phyloP scores from a whole-genome alignment of 1,140 invertebrate species.

The Goniozus legneri region DNA sequence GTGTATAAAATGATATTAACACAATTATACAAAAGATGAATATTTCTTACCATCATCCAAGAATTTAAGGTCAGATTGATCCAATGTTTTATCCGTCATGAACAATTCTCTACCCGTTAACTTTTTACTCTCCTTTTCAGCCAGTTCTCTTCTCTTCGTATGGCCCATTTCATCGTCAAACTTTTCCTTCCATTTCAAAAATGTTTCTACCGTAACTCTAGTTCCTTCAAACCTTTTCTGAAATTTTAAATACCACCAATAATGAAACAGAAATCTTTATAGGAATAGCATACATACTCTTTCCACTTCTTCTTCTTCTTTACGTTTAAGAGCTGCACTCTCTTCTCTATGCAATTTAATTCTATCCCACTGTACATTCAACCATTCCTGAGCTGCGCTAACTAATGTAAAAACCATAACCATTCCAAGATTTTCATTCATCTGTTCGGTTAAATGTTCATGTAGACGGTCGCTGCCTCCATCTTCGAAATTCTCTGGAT shows the following conservation, averaged over 20 bases:
- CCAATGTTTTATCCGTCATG: constrained; percentile 84
- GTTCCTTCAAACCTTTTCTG: constrained; percentile 95
- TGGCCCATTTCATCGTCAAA: constrained; percentile 90
- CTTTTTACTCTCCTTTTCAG: constrained; percentile 70
- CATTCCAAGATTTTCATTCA: constrained; percentile 90
- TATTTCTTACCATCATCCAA: constrained; percentile 76
- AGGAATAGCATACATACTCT: constrained; percentile 54
- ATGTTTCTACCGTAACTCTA: constrained; percentile 92
- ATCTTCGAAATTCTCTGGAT: constrained; percentile 76
- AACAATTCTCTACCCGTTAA: constrained; percentile 87
- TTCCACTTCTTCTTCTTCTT: constrained; percentile 84
- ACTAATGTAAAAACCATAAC: constrained; percentile 97
- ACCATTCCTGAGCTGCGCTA: constrained; percentile 87
- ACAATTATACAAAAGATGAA: constrained; percentile 7
- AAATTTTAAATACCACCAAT: constrained; percentile 26
- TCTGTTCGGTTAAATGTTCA: constrained; percentile 66
- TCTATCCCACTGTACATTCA: constrained; percentile 80
- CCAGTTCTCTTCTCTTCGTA: constrained; percentile 68
- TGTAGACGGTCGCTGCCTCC: constrained; percentile 66
- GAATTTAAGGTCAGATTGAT: constrained; percentile 94
- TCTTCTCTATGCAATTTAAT: constrained; percentile 71
- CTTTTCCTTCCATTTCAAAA: constrained; percentile 88
- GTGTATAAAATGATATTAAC: not conserved
- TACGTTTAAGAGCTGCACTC: constrained; percentile 63
- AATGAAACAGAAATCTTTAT: constrained; percentile 8